phyloP scores from a whole-genome alignment of 2,888 invertebrate species.

The Nemotelus pantherinus region DNA sequence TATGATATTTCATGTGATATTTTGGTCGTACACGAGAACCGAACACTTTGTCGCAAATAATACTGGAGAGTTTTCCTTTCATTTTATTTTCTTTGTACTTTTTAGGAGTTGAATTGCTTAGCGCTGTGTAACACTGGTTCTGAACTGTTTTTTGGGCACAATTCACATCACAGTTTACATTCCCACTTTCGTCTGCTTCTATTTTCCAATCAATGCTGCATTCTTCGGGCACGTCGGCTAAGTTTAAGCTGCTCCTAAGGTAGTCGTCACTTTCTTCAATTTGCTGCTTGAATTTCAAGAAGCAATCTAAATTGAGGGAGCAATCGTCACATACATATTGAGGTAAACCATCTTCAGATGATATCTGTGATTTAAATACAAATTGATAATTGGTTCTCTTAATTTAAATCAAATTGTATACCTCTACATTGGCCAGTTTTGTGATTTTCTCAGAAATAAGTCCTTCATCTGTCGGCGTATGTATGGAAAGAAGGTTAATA shows the following conservation, averaged over 20 bases:
- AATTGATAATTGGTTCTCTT: conserved; percentile 1
- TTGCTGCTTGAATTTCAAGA: not conserved
- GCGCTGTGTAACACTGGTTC: no score
- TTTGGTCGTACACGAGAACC: conserved; percentile 67
- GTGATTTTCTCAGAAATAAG: not conserved
- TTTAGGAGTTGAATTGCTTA: no score
- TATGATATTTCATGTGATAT: conserved; percentile 66
- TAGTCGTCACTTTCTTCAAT: conserved; percentile 18
- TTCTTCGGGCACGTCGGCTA: not conserved
- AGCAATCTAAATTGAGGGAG: not conserved
- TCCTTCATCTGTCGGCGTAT: not conserved
- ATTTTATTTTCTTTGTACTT: conserved; percentile 52
- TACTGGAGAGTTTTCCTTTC: conserved; percentile 56
- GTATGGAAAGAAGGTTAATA: not conserved
- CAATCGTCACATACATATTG: conserved; percentile 21
- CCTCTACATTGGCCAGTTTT: conserved; percentile 14
- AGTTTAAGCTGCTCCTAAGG: not conserved
- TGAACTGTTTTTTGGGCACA: no score
- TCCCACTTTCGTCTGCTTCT: not conserved
- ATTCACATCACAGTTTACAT: no score
- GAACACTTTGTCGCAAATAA: conserved; percentile 68
- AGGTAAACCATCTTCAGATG: conserved; percentile 11
- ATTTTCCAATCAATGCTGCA: not conserved
- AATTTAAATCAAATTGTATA: not conserved
- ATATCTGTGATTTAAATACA: not conserved